Percentiles rank a stretch among this genome's conserved stretches.
Conservation (phyloP, 2,797 vertebrate genomes). For the Danio albolineatus region DNA sequence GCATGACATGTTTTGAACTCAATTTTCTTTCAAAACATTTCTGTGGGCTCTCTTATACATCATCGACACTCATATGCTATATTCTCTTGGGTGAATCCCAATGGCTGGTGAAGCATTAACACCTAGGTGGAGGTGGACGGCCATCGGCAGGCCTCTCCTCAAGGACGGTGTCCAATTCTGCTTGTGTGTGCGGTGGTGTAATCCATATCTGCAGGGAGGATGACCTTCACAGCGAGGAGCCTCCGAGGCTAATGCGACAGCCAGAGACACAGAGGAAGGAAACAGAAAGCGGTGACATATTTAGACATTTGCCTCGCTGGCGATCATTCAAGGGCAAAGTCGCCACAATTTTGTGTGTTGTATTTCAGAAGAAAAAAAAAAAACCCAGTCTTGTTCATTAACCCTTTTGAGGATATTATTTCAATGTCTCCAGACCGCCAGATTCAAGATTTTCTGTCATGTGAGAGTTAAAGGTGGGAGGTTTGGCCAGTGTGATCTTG, state of each 20-base stretch:
- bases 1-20: background rate
- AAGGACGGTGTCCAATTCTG: conserved; percentile 81
- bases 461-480: background rate
- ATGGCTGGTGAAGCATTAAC: conserved; percentile 24
- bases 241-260: conserved; percentile 55
- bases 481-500: conserved; percentile 65
- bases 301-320: conserved; percentile 16
- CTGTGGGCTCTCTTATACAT: background rate
- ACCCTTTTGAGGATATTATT: conserved; percentile 6
- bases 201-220: conserved; percentile 81
- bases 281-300: conserved; percentile 30
- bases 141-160: conserved; percentile 70
- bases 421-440: background rate
- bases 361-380: background rate
- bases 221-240: conserved; percentile 81
- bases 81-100: conserved; percentile 16
- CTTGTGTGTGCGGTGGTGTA: conserved; percentile 77
- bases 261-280: conserved; percentile 25
- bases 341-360: background rate
- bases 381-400: background rate
- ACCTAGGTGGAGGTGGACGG: conserved; percentile 47
- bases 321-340: conserved; percentile 10
- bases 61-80: background rate
- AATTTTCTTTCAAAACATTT: background rate
- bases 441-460: conserved; percentile 1